Evolutionary conservation across 92 coral and sea anemone genomes (phyloP).

Genomic region (Palythoa caribaeorum): DNA sequence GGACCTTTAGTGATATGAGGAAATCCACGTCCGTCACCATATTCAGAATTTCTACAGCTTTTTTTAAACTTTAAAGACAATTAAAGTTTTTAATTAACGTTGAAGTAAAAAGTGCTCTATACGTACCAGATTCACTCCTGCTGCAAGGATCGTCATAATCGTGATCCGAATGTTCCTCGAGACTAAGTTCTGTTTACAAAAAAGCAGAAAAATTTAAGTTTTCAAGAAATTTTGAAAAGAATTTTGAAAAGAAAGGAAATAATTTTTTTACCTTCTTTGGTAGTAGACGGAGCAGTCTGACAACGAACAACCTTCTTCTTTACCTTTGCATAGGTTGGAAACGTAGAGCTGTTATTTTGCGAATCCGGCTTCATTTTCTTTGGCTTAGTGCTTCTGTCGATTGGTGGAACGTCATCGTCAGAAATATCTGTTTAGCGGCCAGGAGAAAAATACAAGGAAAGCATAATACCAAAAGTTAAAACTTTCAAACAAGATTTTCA

Average conservation of each 20-base stretch:
- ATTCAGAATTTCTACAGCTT: too few relatives aligned
- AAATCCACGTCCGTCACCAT: too few relatives aligned
- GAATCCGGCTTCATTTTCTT: neutral
- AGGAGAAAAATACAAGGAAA: neutral
- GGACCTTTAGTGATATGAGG: too few relatives aligned
- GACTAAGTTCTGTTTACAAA: neutral
- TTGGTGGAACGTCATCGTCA: neutral
- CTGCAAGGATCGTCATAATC: slow-evolving; percentile 14
- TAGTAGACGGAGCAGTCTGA: slow-evolving; percentile 18
- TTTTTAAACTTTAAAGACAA: too few relatives aligned
- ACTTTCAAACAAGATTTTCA: neutral
- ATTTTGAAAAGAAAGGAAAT: neutral
- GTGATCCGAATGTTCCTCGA: neutral
- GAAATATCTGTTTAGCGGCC: neutral
- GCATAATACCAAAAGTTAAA: neutral
- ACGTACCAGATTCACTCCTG: slow-evolving; percentile 5
- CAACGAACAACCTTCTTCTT: slow-evolving; percentile 20
- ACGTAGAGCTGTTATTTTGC: neutral
- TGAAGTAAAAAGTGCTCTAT: neutral
- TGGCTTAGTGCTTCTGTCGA: slow-evolving; percentile 35
- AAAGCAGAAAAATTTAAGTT: neutral
- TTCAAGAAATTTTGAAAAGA: neutral
- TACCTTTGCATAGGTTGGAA: slow-evolving; percentile 30
- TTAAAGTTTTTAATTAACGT: neutral
- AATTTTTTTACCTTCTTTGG: slow-evolving; percentile 6